Evolutionary conservation across 2,888 invertebrate genomes (phyloP).

Genomic region (Venusia cambrica): DNA sequence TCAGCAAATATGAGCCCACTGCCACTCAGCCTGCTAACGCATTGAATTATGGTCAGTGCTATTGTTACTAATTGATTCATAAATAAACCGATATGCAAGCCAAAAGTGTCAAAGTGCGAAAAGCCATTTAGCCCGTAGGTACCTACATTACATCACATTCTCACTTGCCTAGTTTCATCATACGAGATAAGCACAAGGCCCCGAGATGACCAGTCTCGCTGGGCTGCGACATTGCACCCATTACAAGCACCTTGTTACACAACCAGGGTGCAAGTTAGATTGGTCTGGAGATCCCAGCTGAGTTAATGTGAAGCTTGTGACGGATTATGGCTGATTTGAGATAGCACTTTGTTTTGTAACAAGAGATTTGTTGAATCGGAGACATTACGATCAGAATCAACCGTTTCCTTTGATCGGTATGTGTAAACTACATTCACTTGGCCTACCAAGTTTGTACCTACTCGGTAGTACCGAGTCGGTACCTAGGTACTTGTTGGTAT

Average conservation of each 20-base stretch:
- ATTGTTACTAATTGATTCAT: too few species aligned
- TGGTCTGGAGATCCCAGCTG: constrained; percentile 20
- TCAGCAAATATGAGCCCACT: too few species aligned
- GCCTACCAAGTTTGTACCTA: too few species aligned
- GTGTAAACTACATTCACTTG: too few species aligned
- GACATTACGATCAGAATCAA: too few species aligned
- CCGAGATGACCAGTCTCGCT: constrained; percentile 35
- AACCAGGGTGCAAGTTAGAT: constrained; percentile 18
- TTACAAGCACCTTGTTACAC: constrained; percentile 2
- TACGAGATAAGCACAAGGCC: constrained; percentile 53
- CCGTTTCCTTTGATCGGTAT: too few species aligned
- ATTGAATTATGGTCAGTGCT: too few species aligned
- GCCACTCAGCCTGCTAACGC: too few species aligned
- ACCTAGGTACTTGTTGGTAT: too few species aligned
- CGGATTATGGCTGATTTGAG: constrained; percentile 15
- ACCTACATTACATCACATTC: constrained; percentile 37
- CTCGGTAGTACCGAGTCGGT: too few species aligned
- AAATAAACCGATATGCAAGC: too few species aligned
- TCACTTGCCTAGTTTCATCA: constrained; percentile 57
- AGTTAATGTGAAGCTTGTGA: constrained; percentile 26
- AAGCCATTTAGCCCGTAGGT: constrained; percentile 22
- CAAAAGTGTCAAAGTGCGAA: not conserved
- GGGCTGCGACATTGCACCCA: constrained; percentile 18
- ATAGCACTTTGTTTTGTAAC: constrained; percentile 14
- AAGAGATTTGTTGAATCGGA: too few species aligned